phyloP scores from a whole-genome alignment of 1,140 invertebrate genomes.

The Platyscapa corneri region DNA sequence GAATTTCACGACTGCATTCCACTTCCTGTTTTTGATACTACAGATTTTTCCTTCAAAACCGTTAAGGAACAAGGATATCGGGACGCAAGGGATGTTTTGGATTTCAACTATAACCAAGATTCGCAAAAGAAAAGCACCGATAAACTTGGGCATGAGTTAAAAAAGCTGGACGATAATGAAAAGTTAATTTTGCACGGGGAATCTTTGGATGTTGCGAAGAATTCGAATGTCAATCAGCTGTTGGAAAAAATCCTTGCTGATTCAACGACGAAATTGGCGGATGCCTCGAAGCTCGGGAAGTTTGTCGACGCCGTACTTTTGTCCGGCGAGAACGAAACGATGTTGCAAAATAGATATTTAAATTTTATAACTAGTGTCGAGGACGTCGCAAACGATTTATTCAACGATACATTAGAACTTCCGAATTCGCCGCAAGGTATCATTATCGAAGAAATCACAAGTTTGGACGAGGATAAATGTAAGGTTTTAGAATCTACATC shows the following conservation, averaged over 20 bases:
- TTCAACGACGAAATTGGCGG: not conserved
- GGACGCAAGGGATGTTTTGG: not conserved
- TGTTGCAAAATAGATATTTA: constrained; percentile 60
- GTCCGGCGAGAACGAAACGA: constrained; percentile 54
- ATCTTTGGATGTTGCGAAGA: no score
- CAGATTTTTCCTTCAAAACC: not conserved
- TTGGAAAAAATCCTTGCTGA: constrained; percentile 8
- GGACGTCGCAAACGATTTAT: constrained; percentile 53
- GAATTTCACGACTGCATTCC: constrained; percentile 70
- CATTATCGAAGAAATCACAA: constrained; percentile 68
- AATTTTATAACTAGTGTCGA: constrained; percentile 67
- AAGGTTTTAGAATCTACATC: not conserved
- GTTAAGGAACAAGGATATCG: not conserved
- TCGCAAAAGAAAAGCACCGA: not conserved
- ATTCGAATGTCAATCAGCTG: constrained; percentile 2
- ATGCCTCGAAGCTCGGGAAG: constrained; percentile 1
- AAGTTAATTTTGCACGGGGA: not conserved
- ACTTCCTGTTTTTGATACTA: constrained; percentile 53
- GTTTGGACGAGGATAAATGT: constrained; percentile 31
- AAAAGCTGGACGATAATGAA: not conserved
- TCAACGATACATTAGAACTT: constrained; percentile 57
- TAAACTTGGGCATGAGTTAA: not conserved
- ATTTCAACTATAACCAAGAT: not conserved
- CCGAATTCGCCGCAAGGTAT: constrained; percentile 55
- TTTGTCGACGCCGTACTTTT: constrained; percentile 54